Evolutionary conservation across 2,888 invertebrate species (phyloP).

Genomic region (Caenorhabditis parvicauda): DNA sequence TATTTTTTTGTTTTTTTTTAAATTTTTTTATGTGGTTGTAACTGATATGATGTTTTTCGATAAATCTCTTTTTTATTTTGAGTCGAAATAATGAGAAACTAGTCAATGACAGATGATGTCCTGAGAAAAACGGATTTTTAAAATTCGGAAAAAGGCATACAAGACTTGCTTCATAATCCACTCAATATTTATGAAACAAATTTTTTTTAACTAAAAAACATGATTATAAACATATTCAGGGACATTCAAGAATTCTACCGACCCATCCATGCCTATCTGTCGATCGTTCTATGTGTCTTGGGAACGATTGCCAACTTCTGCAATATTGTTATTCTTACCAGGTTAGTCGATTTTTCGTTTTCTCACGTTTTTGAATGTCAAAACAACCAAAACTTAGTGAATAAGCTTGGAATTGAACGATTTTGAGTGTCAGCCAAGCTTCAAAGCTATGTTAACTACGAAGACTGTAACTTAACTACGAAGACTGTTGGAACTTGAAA

Average conservation of each 20-base stretch:
- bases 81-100: no score
- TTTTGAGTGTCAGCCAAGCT: no score
- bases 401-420: no score
- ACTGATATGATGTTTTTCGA: slow-evolving; percentile 20
- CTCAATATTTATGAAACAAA: background rate
- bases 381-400: background rate
- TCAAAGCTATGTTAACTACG: no score
- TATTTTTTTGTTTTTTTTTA: no score
- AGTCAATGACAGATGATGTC: no score
- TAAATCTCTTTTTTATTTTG: slow-evolving; percentile 9
- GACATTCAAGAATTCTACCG: slow-evolving; percentile 41
- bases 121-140: no score
- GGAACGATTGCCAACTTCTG: slow-evolving; percentile 60
- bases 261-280: slow-evolving; percentile 58
- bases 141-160: background rate
- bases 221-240: slow-evolving; percentile 12
- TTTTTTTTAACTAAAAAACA: slow-evolving; percentile 3
- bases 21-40: no score
- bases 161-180: background rate
- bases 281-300: slow-evolving; percentile 57
- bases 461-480: no score
- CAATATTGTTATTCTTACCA: slow-evolving; percentile 59
- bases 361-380: no score
- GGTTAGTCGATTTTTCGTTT: no score
- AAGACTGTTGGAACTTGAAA: no score